These are phyloP conservation scores for Noctua pronuba DNA, from an alignment of 2,888 invertebrate species.

Conservation along the genomic window DNA sequence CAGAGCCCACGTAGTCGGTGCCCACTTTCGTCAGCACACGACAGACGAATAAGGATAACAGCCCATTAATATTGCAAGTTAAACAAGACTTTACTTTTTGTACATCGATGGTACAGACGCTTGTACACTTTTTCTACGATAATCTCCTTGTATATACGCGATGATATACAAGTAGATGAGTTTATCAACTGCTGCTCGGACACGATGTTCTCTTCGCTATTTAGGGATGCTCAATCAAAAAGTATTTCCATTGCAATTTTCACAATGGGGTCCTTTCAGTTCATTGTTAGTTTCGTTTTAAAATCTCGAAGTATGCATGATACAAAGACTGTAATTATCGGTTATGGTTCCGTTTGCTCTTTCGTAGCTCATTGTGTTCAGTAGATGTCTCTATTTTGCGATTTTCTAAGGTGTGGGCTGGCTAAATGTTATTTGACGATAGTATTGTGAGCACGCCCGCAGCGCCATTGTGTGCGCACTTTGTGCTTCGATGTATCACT, in stretches of 20 bases:
- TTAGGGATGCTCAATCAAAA: constrained; percentile 74
- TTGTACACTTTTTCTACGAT: constrained; percentile 48
- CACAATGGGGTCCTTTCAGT: constrained; percentile 72
- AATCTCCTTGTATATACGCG: constrained; percentile 38
- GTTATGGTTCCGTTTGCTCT: constrained; percentile 84
- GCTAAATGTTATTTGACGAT: constrained; percentile 90
- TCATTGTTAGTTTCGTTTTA: constrained; percentile 81
- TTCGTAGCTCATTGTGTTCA: constrained; percentile 82
- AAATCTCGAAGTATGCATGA: constrained; percentile 80
- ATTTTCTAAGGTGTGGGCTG: constrained; percentile 90
- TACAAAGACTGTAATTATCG: constrained; percentile 89
- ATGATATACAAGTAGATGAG: constrained; percentile 49
- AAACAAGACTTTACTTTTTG: constrained; percentile 68
- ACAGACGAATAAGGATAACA: constrained; percentile 73
- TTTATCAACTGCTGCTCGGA: constrained; percentile 48
- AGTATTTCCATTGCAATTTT: constrained; percentile 75
- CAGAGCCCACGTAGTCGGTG: constrained; percentile 68
- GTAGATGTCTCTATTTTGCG: constrained; percentile 89
- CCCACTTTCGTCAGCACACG: constrained; percentile 68
- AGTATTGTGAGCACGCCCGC: constrained; percentile 87
- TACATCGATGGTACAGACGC: constrained; percentile 22
- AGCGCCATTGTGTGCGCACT: constrained; percentile 81
- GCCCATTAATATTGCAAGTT: constrained; percentile 74
- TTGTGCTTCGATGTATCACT: constrained; percentile 86
- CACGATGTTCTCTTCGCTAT: constrained; percentile 51